Evolutionary conservation across 1,140 invertebrate genomes (phyloP), one percentile per base, ranked within the genome.

Genomic region (Cydia pomonella): DNA sequence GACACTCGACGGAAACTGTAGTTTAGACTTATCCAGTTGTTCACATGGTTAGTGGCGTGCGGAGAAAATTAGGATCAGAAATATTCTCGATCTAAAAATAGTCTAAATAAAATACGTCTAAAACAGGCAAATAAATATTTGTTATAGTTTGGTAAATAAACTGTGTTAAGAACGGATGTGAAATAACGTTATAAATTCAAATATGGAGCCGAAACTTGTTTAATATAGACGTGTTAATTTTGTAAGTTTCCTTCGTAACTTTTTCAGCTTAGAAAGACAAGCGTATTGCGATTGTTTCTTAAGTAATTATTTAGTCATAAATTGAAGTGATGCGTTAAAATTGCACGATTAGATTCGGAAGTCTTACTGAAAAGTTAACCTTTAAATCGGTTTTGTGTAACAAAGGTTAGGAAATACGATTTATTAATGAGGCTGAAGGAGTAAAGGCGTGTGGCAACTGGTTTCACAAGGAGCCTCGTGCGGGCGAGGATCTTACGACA

Each of bases 401-500:
- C 76, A 83, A 78, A 83, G 82, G 85, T 87, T 89, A 84, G 84
- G 85, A 87, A 87, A 89, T 77, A 64, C 79, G 76, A 77, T 80
- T 88, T 84, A 86, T 86, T 87, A 85, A 87, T 83, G 77, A 84
- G 82, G 80, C 84, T 82, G 84, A 87, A 87, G 84, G 81, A 81
- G 82, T 80, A 75, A 86, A 38, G 33, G 33, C 9, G 82, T 91
- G 88, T 87, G 77, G 87, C 84, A 90, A 91, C 80, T 78, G 64
- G 79, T 91, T 90, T 87, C 88, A 90, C 85, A 89, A 88, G 88
- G 80, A 80, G 87, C 88, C 88, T 88, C 88, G 88, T 86, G 84
- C 82, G 80, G 80, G 78, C 81, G 83, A 84, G 83, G 81, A 84
- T 81, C 78, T 91, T 91, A 86, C 88, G 83, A 88, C 88, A 90